phyloP scores from a whole-genome alignment of 2,113 vertebrate genomes.

The Salvelinus fontinalis region DNA sequence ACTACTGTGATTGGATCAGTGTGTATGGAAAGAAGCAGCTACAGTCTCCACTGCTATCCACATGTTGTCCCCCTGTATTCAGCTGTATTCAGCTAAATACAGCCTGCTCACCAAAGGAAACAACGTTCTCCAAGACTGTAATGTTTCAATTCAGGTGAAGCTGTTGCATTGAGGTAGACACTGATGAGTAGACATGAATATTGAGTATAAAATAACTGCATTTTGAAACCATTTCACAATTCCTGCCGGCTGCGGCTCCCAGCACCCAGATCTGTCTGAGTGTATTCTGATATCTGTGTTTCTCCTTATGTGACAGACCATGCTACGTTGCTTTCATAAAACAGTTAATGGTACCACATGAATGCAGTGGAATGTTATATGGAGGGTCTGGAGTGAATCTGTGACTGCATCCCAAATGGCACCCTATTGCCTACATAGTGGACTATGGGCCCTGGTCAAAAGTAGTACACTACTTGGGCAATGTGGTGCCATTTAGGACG shows the following conservation, averaged over 20 bases:
- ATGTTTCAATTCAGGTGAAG: neutral
- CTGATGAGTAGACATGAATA: neutral
- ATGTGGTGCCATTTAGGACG: too few species aligned
- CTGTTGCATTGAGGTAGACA: neutral
- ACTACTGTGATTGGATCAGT: too few species aligned
- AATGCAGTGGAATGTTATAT: slow-evolving; percentile 63
- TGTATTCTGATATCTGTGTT: slow-evolving; percentile 8
- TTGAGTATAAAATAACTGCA: too few species aligned
- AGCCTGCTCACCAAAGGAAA: slow-evolving; percentile 1
- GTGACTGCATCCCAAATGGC: neutral
- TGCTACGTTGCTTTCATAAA: slow-evolving; percentile 51
- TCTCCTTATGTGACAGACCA: slow-evolving; percentile 31
- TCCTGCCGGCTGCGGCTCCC: neutral
- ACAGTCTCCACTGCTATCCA: too few species aligned
- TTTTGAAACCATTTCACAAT: slow-evolving; percentile 11
- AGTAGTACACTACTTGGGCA: too few species aligned
- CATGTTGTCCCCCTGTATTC: neutral
- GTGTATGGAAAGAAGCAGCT: slow-evolving; percentile 30
- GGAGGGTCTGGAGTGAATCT: slow-evolving; percentile 54
- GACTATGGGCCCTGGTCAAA: too few species aligned
- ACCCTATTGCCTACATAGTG: too few species aligned
- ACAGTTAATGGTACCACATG: slow-evolving; percentile 56
- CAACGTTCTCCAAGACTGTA: neutral
- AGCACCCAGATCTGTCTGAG: slow-evolving; percentile 34
- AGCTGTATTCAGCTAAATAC: neutral